phyloP scores from a whole-genome alignment of 2,888 invertebrate genomes.

The Eupelmus urozonus region DNA sequence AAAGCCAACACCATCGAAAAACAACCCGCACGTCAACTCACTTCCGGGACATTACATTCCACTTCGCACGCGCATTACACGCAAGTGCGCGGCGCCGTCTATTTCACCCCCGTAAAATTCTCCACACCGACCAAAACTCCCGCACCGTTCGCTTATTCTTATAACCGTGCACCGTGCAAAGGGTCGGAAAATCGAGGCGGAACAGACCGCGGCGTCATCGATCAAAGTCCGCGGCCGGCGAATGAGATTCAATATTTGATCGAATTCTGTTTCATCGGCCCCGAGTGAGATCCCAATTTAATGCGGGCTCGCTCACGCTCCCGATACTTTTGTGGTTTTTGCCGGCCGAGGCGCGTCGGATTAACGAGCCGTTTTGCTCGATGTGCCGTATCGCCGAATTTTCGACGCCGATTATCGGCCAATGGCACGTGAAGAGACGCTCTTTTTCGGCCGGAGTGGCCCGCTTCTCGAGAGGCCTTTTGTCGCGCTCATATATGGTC shows the following conservation, averaged over 20 bases:
- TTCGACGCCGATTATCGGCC: conserved; percentile 26
- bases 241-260: conserved; percentile 68
- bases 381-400: conserved; percentile 9
- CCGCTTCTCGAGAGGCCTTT: neutral
- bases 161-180: neutral
- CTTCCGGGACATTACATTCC: too few species aligned
- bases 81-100: too few species aligned
- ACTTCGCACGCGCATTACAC: too few species aligned
- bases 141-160: too few species aligned
- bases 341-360: neutral
- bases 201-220: conserved; percentile 40
- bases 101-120: too few species aligned
- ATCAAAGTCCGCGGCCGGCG: too few species aligned
- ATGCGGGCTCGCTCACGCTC: conserved; percentile 6
- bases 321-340: conserved; percentile 38
- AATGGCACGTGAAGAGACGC: neutral
- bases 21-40: too few species aligned
- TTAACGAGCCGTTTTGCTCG: conserved; percentile 32
- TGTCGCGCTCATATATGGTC: too few species aligned
- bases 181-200: conserved; percentile 15
- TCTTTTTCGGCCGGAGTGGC: neutral
- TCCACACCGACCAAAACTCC: too few species aligned
- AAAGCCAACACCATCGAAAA: too few species aligned
- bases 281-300: conserved; percentile 30
- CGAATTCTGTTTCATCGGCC: conserved; percentile 60